Conservation (phyloP, 1,140 invertebrate species). For the Pogonognathellus flavescens region DNA sequence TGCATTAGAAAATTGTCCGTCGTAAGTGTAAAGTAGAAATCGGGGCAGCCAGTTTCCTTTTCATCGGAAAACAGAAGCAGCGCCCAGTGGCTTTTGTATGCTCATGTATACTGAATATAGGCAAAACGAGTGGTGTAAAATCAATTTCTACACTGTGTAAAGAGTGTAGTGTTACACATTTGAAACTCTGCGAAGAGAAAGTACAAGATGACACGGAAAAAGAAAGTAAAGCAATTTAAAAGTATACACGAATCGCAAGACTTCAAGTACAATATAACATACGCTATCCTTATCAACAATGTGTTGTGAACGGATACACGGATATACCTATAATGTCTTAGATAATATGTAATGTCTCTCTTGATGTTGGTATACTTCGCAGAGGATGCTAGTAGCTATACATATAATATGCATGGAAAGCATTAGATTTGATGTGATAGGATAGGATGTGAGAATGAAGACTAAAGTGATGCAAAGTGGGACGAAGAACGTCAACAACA, state of each 20-base stretch:
- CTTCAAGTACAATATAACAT: no score
- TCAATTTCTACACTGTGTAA: neutral
- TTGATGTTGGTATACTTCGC: no score
- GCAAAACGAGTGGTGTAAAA: neutral
- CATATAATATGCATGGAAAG: neutral
- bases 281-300: no score
- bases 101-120: no score
- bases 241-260: neutral
- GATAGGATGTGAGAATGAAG: neutral
- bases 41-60: no score
- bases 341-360: no score
- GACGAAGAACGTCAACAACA: neutral
- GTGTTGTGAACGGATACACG: no score
- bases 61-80: no score
- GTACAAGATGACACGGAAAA: neutral
- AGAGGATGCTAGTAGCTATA: neutral
- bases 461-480: constrained; percentile 4
- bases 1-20: no score
- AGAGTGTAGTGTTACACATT: neutral
- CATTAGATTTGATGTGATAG: neutral
- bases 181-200: neutral
- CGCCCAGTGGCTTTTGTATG: no score
- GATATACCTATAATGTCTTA: no score
- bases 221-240: constrained; percentile 2
- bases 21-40: no score